These are phyloP conservation scores for Pachymerium ferrugineum DNA, from an alignment of 2,888 invertebrate genomes.

Conservation along the genomic window DNA sequence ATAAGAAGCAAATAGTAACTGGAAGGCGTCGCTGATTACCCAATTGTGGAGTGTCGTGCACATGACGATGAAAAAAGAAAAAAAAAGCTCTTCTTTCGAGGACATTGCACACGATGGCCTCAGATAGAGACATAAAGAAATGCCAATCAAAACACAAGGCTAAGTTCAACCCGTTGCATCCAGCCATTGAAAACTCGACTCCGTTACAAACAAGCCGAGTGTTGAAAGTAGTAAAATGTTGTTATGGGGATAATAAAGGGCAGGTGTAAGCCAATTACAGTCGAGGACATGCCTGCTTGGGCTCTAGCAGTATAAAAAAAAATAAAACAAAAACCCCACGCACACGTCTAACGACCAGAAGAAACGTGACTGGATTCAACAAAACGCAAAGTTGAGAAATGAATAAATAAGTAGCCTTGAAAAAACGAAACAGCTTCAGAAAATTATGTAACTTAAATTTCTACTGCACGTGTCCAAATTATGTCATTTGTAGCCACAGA, in stretches of 20 bases:
- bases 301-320: background rate
- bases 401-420: background rate
- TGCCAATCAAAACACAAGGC: slow-evolving; percentile 15
- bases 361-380: background rate
- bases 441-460: background rate
- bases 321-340: slow-evolving; percentile 21
- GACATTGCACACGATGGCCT: slow-evolving; percentile 5
- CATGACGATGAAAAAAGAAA: background rate
- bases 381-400: background rate
- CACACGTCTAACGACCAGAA: background rate
- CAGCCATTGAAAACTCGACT: background rate
- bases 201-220: slow-evolving; percentile 2
- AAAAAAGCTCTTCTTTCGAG: background rate
- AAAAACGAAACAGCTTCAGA: background rate
- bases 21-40: slow-evolving; percentile 21
- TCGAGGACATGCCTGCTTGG: slow-evolving; percentile 10
- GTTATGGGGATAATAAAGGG: slow-evolving; percentile 18
- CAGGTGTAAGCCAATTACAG: slow-evolving; percentile 18
- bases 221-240: slow-evolving; percentile 21
- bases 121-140: slow-evolving; percentile 14
- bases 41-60: slow-evolving; percentile 18
- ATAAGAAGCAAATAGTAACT: slow-evolving; percentile 21
- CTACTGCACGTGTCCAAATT: background rate
- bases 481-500: background rate
- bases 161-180: background rate